These are phyloP conservation scores for Frieseomelitta varia DNA, from an alignment of 1,140 invertebrate genomes.

Conservation along the genomic window DNA sequence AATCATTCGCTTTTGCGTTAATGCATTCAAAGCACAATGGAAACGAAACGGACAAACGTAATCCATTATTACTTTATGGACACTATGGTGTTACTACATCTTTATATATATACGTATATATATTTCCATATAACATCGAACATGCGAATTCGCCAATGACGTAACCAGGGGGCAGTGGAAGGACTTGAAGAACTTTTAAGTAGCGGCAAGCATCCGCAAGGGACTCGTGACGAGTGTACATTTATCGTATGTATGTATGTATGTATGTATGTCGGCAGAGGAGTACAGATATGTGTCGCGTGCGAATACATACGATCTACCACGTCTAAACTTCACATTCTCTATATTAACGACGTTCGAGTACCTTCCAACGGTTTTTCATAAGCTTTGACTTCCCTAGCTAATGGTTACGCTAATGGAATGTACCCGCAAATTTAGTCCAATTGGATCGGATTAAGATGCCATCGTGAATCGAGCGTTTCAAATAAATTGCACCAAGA, in stretches of 20 bases:
- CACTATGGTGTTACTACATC: not conserved
- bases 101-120: not conserved
- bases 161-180: slow-evolving; percentile 13
- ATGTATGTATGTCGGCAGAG: slow-evolving; percentile 2
- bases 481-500: not conserved
- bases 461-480: slow-evolving; percentile 31
- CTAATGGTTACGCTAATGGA: slow-evolving; percentile 58
- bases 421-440: slow-evolving; percentile 56
- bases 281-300: slow-evolving; percentile 30
- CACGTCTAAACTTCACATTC: slow-evolving; percentile 11
- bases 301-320: slow-evolving; percentile 30
- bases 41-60: not conserved
- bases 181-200: slow-evolving; percentile 20
- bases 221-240: not conserved
- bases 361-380: slow-evolving; percentile 12
- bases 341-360: slow-evolving; percentile 25
- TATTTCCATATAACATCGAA: slow-evolving; percentile 22
- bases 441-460: slow-evolving; percentile 63
- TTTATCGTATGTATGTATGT: slow-evolving; percentile 17
- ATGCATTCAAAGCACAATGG: not conserved
- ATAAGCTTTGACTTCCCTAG: slow-evolving; percentile 34
- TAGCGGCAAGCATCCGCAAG: slow-evolving; percentile 4
- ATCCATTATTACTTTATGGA: not conserved
- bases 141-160: slow-evolving; percentile 9
- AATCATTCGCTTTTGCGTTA: not conserved